Percentiles rank a stretch among this genome's conserved stretches.
Evolutionary conservation across 2,113 vertebrate genomes (phyloP).

Genomic region (Clarias batrachus): DNA sequence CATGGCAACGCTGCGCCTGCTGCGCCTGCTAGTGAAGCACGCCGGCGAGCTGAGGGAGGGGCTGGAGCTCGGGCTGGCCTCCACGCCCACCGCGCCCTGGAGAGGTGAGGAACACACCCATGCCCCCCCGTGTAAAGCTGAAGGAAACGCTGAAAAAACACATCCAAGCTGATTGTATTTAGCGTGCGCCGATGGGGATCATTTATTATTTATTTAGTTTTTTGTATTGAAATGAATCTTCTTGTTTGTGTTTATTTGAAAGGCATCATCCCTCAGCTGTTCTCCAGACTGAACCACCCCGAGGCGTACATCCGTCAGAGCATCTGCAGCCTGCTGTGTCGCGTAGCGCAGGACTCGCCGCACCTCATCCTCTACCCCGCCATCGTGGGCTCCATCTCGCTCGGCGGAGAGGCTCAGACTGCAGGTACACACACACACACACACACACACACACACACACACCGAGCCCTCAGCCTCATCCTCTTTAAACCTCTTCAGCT

Average conservation of each 20-base stretch:
- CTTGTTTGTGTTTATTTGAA: neutral
- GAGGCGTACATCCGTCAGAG: slow-evolving; percentile 96
- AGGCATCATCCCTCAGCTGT: slow-evolving; percentile 98
- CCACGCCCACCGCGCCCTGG: slow-evolving; percentile 95
- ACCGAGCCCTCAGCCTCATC: neutral
- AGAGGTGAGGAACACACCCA: slow-evolving; percentile 73
- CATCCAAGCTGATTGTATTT: neutral
- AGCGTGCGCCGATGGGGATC: too few species aligned
- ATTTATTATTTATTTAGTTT: too few species aligned
- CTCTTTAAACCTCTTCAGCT: too few species aligned
- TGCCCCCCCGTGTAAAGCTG: neutral
- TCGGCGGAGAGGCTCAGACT: slow-evolving; percentile 89
- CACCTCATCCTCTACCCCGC: slow-evolving; percentile 96
- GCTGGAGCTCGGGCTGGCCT: slow-evolving; percentile 90
- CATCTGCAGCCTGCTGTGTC: slow-evolving; percentile 93
- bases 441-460: too few species aligned
- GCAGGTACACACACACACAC: slow-evolving; percentile 72
- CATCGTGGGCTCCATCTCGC: slow-evolving; percentile 94
- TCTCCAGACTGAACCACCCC: slow-evolving; percentile 95
- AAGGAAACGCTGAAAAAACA: neutral
- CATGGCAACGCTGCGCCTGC: slow-evolving; percentile 91
- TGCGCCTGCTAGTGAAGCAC: slow-evolving; percentile 92
- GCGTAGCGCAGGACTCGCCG: slow-evolving; percentile 95
- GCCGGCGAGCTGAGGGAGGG: slow-evolving; percentile 94
- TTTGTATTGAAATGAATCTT: accelerated